Conservation (phyloP, 1,140 invertebrate genomes). For the Apis florea region DNA sequence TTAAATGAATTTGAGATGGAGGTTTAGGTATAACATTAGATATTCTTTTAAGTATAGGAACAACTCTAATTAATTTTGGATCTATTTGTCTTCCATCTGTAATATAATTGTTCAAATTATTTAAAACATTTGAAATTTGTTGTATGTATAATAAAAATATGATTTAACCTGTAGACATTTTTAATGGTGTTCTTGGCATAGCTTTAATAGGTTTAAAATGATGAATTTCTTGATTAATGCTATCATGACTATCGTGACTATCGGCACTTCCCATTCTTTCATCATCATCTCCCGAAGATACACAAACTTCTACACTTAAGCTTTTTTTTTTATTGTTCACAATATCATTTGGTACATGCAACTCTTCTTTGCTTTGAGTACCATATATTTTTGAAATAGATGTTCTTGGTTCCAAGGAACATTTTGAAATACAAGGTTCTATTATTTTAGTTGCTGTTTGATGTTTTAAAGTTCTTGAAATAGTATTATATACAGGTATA, state of each 20-base stretch:
- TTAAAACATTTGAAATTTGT: not conserved
- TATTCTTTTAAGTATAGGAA: slow-evolving; percentile 71
- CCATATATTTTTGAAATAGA: slow-evolving; percentile 75
- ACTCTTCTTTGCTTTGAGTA: slow-evolving; percentile 80
- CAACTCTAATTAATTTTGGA: slow-evolving; percentile 77
- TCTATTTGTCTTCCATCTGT: slow-evolving; percentile 77
- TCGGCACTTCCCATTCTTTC: slow-evolving; percentile 76
- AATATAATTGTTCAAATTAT: slow-evolving; percentile 33
- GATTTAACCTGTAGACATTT: slow-evolving; percentile 69
- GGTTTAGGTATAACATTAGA: slow-evolving; percentile 70
- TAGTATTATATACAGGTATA: slow-evolving; percentile 61
- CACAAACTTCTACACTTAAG: slow-evolving; percentile 74
- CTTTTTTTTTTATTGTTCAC: slow-evolving; percentile 78
- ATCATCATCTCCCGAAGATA: slow-evolving; percentile 68
- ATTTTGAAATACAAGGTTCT: slow-evolving; percentile 62
- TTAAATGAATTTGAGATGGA: slow-evolving; percentile 69
- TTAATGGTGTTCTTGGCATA: slow-evolving; percentile 79
- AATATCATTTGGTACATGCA: slow-evolving; percentile 81
- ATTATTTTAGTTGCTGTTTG: slow-evolving; percentile 57
- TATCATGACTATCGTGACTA: slow-evolving; percentile 81
- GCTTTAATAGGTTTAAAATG: slow-evolving; percentile 83
- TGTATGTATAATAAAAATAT: not conserved
- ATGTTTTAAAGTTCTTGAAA: slow-evolving; percentile 69
- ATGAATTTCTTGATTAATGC: slow-evolving; percentile 82
- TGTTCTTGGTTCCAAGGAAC: slow-evolving; percentile 67